Percentiles rank a stretch among this genome's conserved stretches.
These are phyloP conservation scores for Ernsta delagoae DNA, from an alignment of 2,888 invertebrate genomes.

Conservation along the genomic window DNA sequence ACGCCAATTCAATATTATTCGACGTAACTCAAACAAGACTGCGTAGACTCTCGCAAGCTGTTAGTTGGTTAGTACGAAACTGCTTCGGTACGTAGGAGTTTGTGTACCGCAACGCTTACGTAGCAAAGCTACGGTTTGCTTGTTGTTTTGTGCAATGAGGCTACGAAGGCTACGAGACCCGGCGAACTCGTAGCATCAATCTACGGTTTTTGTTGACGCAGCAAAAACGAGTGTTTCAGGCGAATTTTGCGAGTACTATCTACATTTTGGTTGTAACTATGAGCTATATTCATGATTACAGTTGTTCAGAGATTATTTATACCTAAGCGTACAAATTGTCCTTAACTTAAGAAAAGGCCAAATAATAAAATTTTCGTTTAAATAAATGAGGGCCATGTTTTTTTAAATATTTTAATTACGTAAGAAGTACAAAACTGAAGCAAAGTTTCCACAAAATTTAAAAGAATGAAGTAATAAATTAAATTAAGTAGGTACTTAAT, in stretches of 20 bases:
- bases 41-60: slow-evolving; percentile 6
- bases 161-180: slow-evolving; percentile 15
- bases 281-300: too few relatives aligned
- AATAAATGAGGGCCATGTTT: too few relatives aligned
- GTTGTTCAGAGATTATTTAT: too few relatives aligned
- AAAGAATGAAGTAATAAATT: too few relatives aligned
- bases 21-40: slow-evolving; percentile 7
- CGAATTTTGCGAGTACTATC: not conserved
- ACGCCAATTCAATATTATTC: not conserved
- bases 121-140: slow-evolving; percentile 38
- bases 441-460: too few relatives aligned
- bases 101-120: slow-evolving; percentile 39
- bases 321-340: too few relatives aligned
- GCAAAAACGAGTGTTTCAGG: not conserved
- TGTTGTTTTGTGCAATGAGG: slow-evolving; percentile 32
- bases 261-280: not conserved
- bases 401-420: too few relatives aligned
- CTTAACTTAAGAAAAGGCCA: too few relatives aligned
- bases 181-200: slow-evolving; percentile 16
- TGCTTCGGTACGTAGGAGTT: slow-evolving; percentile 38
- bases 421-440: too few relatives aligned
- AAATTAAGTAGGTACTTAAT: too few relatives aligned
- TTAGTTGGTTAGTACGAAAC: slow-evolving; percentile 35
- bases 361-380: too few relatives aligned
- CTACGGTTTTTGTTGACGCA: slow-evolving; percentile 11